A percentile compares a stretch with the other conserved stretches of the same genome.
phyloP scores from a whole-genome alignment of 2,113 vertebrate genomes.

The Pachycephala philippinensis region DNA sequence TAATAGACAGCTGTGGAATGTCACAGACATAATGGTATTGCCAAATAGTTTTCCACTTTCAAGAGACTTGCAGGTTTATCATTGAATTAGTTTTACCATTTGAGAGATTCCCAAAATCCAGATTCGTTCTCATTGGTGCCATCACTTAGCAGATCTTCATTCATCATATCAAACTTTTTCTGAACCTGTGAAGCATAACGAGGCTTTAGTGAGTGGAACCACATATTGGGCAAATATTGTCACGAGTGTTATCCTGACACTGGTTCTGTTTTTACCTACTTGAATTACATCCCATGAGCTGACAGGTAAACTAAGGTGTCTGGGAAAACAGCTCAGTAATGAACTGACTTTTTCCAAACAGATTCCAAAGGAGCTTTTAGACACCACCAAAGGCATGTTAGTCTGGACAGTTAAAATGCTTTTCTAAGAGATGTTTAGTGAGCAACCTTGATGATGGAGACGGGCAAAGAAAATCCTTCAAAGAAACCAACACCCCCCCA shows the following conservation, averaged over 20 bases:
- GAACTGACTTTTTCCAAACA: neutral
- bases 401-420: neutral
- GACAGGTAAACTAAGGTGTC: neutral
- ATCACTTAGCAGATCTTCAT: constrained; percentile 93
- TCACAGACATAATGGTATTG: neutral
- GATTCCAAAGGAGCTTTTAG: neutral
- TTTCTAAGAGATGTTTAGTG: neutral
- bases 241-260: neutral
- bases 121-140: constrained; percentile 84
- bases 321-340: neutral
- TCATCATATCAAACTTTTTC: constrained; percentile 93
- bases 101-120: constrained; percentile 94
- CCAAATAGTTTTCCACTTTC: neutral
- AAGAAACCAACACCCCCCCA: neutral
- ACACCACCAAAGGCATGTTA: neutral
- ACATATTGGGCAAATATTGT: neutral
- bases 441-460: neutral
- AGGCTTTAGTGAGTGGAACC: neutral
- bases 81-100: constrained; percentile 75
- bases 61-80: neutral
- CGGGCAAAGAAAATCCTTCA: neutral
- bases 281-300: neutral
- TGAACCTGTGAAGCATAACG: constrained; percentile 81
- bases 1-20: neutral
- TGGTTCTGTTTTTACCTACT: neutral